These are phyloP conservation scores for Sycophaga agraensis DNA, from an alignment of 1,140 invertebrate genomes.

Conservation along the genomic window DNA sequence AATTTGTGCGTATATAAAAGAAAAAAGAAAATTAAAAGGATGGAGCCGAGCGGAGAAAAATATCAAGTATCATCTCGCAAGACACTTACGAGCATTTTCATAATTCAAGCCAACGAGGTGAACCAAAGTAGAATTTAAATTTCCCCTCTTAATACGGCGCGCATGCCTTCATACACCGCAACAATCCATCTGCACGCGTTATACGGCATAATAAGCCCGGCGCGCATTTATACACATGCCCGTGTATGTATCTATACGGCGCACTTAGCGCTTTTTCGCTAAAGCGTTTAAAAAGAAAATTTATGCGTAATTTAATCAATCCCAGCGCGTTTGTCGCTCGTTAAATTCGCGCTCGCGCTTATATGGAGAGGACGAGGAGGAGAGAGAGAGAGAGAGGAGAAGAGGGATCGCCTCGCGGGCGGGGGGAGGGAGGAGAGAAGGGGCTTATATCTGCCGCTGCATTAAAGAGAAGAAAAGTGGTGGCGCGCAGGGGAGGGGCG, in stretches of 20 bases:
- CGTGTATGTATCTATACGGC: not conserved
- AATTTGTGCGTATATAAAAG: no score
- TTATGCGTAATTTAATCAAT: slow-evolving; percentile 33
- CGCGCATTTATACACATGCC: not conserved
- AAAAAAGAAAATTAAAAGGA: no score
- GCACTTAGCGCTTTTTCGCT: slow-evolving; percentile 15
- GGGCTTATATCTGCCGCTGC: not conserved
- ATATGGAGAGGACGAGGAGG: not conserved
- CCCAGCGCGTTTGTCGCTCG: slow-evolving; percentile 24
- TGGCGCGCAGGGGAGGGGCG: not conserved
- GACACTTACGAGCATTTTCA: slow-evolving; percentile 16
- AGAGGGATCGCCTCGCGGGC: not conserved
- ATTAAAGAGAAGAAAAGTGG: no score
- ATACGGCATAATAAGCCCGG: not conserved
- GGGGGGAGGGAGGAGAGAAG: not conserved
- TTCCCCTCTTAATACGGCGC: not conserved
- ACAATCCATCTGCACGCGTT: not conserved
- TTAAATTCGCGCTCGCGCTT: slow-evolving; percentile 13
- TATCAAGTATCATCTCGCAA: no score
- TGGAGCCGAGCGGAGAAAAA: no score
- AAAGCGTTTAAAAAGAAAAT: slow-evolving; percentile 29
- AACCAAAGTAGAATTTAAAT: slow-evolving; percentile 21
- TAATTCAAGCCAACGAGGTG: slow-evolving; percentile 25
- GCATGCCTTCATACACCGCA: not conserved
- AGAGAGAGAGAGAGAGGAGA: slow-evolving; percentile 8